Conservation (phyloP, 2,113 vertebrate genomes). For the Xiphophorus couchianus region DNA sequence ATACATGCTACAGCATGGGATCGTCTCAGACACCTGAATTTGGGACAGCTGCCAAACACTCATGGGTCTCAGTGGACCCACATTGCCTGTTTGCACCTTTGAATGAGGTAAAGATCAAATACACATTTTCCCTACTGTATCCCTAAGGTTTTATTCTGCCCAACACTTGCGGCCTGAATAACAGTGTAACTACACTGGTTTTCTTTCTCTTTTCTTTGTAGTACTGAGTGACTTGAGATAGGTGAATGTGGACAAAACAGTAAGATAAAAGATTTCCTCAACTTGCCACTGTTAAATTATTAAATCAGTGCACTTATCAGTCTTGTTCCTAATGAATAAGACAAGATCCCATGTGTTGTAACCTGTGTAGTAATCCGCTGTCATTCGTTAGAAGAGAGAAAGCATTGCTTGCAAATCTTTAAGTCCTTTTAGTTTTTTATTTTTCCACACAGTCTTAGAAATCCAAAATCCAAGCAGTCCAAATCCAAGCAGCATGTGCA, state of each 20-base stretch:
- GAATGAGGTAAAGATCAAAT: slow-evolving; percentile 46
- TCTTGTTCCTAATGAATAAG: slow-evolving; percentile 64
- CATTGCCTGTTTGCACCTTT: slow-evolving; percentile 67
- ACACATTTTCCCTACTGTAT: slow-evolving; percentile 6
- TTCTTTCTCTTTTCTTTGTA: slow-evolving; percentile 34
- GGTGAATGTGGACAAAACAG: slow-evolving; percentile 12
- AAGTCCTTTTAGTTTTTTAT: neutral
- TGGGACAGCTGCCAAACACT: slow-evolving; percentile 58
- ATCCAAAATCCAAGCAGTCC: too few species aligned
- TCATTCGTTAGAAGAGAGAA: slow-evolving; percentile 34
- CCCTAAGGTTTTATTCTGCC: slow-evolving; percentile 15
- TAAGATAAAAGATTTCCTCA: slow-evolving; percentile 18
- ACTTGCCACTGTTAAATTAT: slow-evolving; percentile 46
- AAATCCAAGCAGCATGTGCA: too few species aligned
- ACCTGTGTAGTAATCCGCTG: slow-evolving; percentile 47
- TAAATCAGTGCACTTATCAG: slow-evolving; percentile 58
- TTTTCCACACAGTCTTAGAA: neutral
- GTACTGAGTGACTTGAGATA: slow-evolving; percentile 9
- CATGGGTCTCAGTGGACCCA: slow-evolving; percentile 39
- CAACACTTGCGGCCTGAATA: slow-evolving; percentile 22
- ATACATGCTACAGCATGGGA: slow-evolving; percentile 18
- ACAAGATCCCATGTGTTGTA: slow-evolving; percentile 48
- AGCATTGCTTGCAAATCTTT: too few species aligned
- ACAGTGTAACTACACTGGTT: slow-evolving; percentile 14
- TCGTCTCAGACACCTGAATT: slow-evolving; percentile 38